Percentiles rank a stretch among this genome's conserved stretches.
phyloP scores from a whole-genome alignment of 2,113 vertebrate species.

The Turnix velox region DNA sequence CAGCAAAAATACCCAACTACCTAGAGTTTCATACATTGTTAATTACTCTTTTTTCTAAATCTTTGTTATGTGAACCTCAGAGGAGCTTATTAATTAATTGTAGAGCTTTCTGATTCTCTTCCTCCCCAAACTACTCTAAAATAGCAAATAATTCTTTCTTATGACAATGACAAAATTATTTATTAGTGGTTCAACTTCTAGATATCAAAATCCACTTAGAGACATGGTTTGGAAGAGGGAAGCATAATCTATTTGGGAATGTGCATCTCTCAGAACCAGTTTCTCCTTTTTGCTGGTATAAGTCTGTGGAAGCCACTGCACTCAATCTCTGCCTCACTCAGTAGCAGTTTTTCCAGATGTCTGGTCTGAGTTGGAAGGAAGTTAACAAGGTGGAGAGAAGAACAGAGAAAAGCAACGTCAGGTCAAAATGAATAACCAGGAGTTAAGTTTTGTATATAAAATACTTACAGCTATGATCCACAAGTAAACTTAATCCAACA shows the following conservation, averaged over 20 bases:
- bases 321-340: background rate
- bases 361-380: background rate
- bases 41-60: background rate
- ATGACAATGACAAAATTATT: background rate
- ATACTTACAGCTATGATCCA: background rate
- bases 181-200: background rate
- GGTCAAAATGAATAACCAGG: background rate
- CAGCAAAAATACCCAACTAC: background rate
- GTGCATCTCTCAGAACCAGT: background rate
- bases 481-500: background rate
- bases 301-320: background rate
- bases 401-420: background rate
- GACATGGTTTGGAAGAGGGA: background rate
- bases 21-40: background rate
- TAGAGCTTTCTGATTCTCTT: background rate
- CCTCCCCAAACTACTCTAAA: background rate
- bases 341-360: background rate
- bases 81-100: conserved; percentile 2
- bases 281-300: background rate
- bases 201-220: background rate
- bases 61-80: background rate
- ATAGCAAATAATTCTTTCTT: background rate
- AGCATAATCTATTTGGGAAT: background rate
- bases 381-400: background rate
- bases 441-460: background rate